Evolutionary conservation across 2,888 invertebrate species (phyloP), one percentile per base, ranked within the genome.

Genomic region (Polydrusus pterygomalis): DNA sequence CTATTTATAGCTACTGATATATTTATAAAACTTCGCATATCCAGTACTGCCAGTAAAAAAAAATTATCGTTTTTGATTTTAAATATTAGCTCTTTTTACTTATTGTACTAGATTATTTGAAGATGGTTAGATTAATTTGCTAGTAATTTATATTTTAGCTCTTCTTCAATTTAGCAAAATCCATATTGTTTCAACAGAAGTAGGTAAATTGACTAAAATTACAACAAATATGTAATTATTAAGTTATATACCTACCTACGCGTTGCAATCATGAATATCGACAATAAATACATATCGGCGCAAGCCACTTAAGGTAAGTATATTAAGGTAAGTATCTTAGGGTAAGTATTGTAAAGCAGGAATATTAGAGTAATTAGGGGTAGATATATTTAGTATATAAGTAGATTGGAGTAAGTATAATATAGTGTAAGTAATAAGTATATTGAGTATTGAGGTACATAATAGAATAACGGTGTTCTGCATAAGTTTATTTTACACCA

Each of bases 191-290:
- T 68, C 68, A 68, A 68, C 68, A 56, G 40, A 51, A 10, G 68
- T 43, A 68, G 54, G 54, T 68, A 40, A 54, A 68, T 56, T 56
- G 56, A 47, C 58, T 70, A 18, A 20, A 8, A 13, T 1, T 17
- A 18, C 10, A 30, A 15, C 18, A 54, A 40, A 15, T 3, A 18
- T 2, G 15, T 13, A 38, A 43, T 30, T 45, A 13, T 5, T 13
- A n/a, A 64, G 17, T 38, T 65, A 69, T 38, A 64, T 64, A 71
- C 72, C 34, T 43, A 77, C 49, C 71, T 70, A 70, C 63, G 5
- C 9, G 77, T 78, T 78, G 78, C 78, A 78, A 77, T 77, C 78
- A 78, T 73, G 78, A 78, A 78, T 78, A 78, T 78, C 78, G 72
- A 45, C 51, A 34, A 40, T 34, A 51, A 68, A 64, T 51, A 77